Evolutionary conservation across 2,113 vertebrate species (phyloP), one percentile per base, ranked within the genome.

Genomic region (Gallinago jamesoni): DNA sequence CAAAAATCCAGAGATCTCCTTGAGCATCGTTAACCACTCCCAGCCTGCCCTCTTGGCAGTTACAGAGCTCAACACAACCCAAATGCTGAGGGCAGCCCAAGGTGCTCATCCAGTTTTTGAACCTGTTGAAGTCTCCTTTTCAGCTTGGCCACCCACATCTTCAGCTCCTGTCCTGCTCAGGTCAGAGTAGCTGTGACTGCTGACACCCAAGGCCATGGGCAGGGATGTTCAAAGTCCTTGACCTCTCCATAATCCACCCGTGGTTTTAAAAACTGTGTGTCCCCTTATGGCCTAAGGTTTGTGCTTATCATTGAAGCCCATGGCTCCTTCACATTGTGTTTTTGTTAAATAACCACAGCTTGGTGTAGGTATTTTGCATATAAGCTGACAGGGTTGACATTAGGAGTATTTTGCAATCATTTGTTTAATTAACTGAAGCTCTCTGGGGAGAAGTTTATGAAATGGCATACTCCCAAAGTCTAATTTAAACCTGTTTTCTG

Each of bases 361-460:
- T 91, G 75, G 59, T 91, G 93, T 79, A 86, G 80, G 35, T 96
- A 60, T 75, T 93, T 86, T 3, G 27, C 31, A 11, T 92, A 25
- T 59, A 84, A 97, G 87, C 91, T 93, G 85, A 91, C 87, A 88
- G 82, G 66, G 68, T 88, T 95, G 97, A 97, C 93, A 96, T 80
- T 66, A 48, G 80, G 86, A 77, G 75, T 96, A 90, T 98, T 98
- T 97, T 97, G 89, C 96, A 96, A 96, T 98, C 90, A 96, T 98
- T 98, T 97, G 94, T 98, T 98, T 98, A 98, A 98, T 98, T 98
- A 97, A 89, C 94, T 96, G 92, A 89, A 97, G 93, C 85, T 97
- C 97, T 97, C 90, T 87, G 89, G 97, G 95, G 97, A 96, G 92
- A 95, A 91, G 82, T 94, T 96, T 94, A 93, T 95, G 96, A 98